phyloP scores from a whole-genome alignment of 1,140 invertebrate genomes.

The Mamestra configurata region DNA sequence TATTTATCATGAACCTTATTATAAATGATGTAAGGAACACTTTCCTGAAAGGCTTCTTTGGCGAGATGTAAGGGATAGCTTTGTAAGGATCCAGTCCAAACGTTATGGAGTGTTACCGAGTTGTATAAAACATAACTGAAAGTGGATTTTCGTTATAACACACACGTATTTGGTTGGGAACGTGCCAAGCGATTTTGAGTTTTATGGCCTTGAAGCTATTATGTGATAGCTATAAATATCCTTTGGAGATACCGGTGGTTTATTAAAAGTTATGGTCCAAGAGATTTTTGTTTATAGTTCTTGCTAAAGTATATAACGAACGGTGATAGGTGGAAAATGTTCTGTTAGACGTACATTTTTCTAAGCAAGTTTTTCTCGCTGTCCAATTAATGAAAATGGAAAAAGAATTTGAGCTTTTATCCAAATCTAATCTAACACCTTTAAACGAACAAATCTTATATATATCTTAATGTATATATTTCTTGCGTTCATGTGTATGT shows the following conservation, averaged over 20 bases:
- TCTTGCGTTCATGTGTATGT: no score
- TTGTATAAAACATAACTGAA: slow-evolving; percentile 66
- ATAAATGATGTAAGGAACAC: background rate
- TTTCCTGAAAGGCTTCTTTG: background rate
- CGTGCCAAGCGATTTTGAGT: slow-evolving; percentile 58
- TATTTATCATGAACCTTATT: background rate
- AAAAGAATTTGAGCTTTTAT: no score
- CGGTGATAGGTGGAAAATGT: background rate
- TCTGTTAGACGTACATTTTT: no score
- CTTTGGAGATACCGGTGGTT: slow-evolving; percentile 37
- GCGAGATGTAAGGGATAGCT: background rate
- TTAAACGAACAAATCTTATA: no score
- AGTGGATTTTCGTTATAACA: slow-evolving; percentile 71
- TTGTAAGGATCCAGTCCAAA: slow-evolving; percentile 40
- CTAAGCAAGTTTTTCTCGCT: no score
- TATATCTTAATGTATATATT: no score
- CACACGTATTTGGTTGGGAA: slow-evolving; percentile 62
- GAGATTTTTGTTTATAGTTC: slow-evolving; percentile 30
- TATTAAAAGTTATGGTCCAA: slow-evolving; percentile 47
- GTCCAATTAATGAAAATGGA: no score
- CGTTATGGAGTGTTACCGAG: slow-evolving; percentile 60
- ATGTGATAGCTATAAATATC: slow-evolving; percentile 48
- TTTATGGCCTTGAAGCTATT: slow-evolving; percentile 39
- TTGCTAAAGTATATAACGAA: background rate
- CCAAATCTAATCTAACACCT: no score